These are phyloP conservation scores for Sitta carolinensis DNA, from an alignment of 2,797 vertebrate genomes.

Conservation along the genomic window DNA sequence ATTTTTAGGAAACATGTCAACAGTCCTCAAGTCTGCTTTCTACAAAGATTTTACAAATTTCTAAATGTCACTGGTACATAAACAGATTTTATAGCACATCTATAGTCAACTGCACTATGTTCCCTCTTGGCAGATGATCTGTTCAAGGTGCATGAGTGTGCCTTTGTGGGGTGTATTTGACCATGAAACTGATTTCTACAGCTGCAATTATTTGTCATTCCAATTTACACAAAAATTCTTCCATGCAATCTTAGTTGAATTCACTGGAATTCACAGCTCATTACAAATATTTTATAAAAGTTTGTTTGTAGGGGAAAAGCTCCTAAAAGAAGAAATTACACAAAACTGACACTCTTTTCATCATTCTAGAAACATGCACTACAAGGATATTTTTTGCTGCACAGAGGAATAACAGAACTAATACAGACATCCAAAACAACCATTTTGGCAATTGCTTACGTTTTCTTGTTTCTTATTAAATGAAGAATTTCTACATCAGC, in stretches of 20 bases:
- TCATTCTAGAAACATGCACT: neutral
- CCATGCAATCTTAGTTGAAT: neutral
- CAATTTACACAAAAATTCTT: neutral
- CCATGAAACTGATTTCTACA: neutral
- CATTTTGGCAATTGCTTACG: neutral
- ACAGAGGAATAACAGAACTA: neutral
- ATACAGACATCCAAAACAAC: neutral
- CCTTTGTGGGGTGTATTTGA: neutral
- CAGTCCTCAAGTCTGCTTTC: neutral
- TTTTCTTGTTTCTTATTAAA: conserved; percentile 13
- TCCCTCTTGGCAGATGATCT: neutral
- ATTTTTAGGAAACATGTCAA: neutral
- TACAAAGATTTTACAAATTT: neutral
- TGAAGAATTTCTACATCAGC: neutral
- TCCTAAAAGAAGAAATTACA: neutral
- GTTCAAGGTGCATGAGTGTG: neutral
- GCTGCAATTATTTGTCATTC: neutral
- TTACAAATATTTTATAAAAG: neutral
- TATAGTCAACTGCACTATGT: neutral
- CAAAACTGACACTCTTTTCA: neutral
- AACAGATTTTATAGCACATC: neutral
- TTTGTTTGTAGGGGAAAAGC: neutral
- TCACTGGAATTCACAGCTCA: neutral
- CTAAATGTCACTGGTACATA: accelerated
- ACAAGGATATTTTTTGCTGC: neutral